A percentile compares a stretch with the other conserved stretches of the same genome.
These are phyloP conservation scores for Batillaria attramentaria DNA, from an alignment of 1,140 invertebrate genomes.

Conservation along the genomic window DNA sequence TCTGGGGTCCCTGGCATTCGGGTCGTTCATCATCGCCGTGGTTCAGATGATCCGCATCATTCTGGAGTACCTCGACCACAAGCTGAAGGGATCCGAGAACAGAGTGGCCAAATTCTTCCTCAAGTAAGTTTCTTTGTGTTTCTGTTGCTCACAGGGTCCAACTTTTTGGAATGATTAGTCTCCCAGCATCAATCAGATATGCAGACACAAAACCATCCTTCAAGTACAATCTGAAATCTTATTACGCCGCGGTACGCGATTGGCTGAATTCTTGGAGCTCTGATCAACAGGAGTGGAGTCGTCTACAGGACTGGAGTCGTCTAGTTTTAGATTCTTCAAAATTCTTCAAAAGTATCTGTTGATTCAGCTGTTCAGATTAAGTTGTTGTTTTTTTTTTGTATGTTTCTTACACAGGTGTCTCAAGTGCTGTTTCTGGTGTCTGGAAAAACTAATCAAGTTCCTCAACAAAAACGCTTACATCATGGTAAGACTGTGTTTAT, in stretches of 20 bases:
- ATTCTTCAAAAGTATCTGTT: not conserved
- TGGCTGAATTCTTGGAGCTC: too few relatives aligned
- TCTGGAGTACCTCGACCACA: constrained; percentile 88
- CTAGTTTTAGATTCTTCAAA: not conserved
- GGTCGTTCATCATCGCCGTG: constrained; percentile 91
- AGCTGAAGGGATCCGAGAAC: constrained; percentile 80
- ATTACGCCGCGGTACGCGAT: too few relatives aligned
- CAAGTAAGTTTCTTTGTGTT: constrained; percentile 71
- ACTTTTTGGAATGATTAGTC: too few relatives aligned
- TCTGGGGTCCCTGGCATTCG: constrained; percentile 94
- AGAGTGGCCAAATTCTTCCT: constrained; percentile 81
- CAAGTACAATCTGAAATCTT: too few relatives aligned
- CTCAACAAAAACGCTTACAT: constrained; percentile 96
- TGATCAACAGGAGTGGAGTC: too few relatives aligned
- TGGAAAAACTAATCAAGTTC: constrained; percentile 88
- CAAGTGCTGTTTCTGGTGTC: constrained; percentile 91
- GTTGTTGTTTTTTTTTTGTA: not conserved
- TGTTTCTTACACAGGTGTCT: constrained; percentile 75
- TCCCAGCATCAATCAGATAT: too few relatives aligned
- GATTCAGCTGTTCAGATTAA: not conserved
- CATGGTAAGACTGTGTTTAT: constrained; percentile 83
- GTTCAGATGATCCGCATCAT: constrained; percentile 88
- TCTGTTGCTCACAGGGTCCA: too few relatives aligned
- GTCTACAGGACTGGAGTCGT: not conserved
- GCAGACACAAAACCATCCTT: too few relatives aligned